Evolutionary conservation across 2,888 invertebrate genomes (phyloP).

Genomic region (Drosophila peninsularis): DNA sequence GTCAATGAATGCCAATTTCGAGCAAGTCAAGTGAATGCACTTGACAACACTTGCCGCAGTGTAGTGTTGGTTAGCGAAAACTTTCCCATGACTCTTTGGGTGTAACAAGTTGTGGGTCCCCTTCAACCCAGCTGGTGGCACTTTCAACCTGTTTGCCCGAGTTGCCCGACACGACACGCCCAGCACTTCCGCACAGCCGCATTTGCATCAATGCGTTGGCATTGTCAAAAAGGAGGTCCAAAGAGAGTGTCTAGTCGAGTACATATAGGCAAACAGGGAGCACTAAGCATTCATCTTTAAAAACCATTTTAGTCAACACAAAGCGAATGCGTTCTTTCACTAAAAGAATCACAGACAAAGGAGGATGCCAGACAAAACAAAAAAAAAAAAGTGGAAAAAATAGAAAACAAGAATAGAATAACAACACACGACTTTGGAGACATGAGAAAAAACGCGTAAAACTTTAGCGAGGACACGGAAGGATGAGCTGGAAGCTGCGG

Average conservation of each 20-base stretch:
- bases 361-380: constrained; percentile 14
- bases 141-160: constrained; percentile 53
- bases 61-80: constrained; percentile 36
- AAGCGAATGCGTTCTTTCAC: constrained; percentile 66
- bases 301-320: constrained; percentile 74
- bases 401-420: constrained; percentile 18
- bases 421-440: constrained; percentile 27
- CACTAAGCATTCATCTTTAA: constrained; percentile 72
- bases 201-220: constrained; percentile 54
- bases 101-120: constrained; percentile 40
- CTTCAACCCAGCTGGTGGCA: constrained; percentile 42
- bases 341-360: constrained; percentile 8
- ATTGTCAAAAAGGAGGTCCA: constrained; percentile 34
- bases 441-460: constrained; percentile 47
- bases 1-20: constrained; percentile 26
- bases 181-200: constrained; percentile 44
- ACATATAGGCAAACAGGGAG: constrained; percentile 32
- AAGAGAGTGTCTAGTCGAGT: constrained; percentile 34
- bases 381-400: neutral
- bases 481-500: constrained; percentile 27
- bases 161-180: constrained; percentile 28
- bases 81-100: constrained; percentile 48
- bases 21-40: constrained; percentile 38
- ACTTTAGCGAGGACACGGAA: constrained; percentile 39
- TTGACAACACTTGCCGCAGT: constrained; percentile 39